A percentile compares a stretch with the other conserved stretches of the same genome.
Evolutionary conservation across 2,113 vertebrate species (phyloP).

Genomic region (Periophthalmus modestus): DNA sequence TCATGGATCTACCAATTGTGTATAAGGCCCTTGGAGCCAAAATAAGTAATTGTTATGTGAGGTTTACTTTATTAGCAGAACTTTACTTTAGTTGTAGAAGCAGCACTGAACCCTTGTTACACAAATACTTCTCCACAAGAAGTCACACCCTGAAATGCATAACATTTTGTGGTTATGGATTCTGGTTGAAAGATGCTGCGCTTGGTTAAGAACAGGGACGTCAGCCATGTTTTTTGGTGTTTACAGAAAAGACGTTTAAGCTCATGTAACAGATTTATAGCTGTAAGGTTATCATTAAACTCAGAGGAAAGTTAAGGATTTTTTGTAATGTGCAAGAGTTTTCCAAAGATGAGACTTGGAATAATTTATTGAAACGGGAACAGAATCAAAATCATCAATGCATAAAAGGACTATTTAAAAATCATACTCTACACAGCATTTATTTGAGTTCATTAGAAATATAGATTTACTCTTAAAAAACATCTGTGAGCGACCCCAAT

Average conservation of each 20-base stretch:
- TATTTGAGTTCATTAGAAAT: conserved; percentile 66
- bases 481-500: conserved; percentile 60
- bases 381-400: conserved; percentile 67
- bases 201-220: conserved; percentile 9
- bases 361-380: conserved; percentile 76
- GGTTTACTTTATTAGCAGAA: not conserved
- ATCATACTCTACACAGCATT: conserved; percentile 63
- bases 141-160: conserved; percentile 17
- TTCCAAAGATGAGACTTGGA: conserved; percentile 49
- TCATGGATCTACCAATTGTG: conserved; percentile 4
- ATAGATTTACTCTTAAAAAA: conserved; percentile 73
- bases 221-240: conserved; percentile 12
- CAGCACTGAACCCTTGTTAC: not conserved
- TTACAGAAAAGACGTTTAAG: not conserved
- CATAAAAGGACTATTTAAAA: conserved; percentile 63
- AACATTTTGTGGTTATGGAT: conserved; percentile 20
- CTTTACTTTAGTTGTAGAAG: not conserved
- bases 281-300: not conserved
- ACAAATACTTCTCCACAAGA: not conserved
- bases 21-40: not conserved
- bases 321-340: conserved; percentile 15
- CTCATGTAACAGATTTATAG: not conserved
- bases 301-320: not conserved
- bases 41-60: not conserved
- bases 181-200: conserved; percentile 15